Percentiles rank a stretch among this genome's conserved stretches.
Conservation (phyloP, 2,888 invertebrate species). For the Cryptosula pallasiana region DNA sequence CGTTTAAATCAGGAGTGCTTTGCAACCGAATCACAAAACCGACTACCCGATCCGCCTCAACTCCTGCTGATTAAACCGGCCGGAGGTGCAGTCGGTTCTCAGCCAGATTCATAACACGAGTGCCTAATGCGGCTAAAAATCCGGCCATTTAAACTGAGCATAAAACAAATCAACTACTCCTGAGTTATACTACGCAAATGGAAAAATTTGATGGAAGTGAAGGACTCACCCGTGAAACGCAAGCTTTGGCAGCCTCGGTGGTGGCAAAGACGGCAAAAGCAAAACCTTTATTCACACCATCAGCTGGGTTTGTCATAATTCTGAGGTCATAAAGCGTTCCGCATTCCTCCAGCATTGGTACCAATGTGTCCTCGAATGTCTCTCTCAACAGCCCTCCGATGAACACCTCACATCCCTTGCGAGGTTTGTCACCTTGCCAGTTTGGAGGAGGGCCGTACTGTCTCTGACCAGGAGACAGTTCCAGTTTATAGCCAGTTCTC, state of each 20-base stretch:
- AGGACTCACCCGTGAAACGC: not conserved
- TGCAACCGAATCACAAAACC: no score
- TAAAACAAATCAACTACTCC: no score
- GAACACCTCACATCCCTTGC: slow-evolving; percentile 17
- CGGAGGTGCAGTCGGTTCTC: no score
- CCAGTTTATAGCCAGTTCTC: not conserved
- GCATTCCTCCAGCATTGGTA: slow-evolving; percentile 12
- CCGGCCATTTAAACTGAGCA: no score
- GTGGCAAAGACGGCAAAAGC: slow-evolving; percentile 23
- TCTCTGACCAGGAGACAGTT: slow-evolving; percentile 18
- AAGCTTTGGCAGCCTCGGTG: not conserved
- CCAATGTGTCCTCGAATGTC: slow-evolving; percentile 17
- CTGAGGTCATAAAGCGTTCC: slow-evolving; percentile 12
- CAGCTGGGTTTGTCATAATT: slow-evolving; percentile 15
- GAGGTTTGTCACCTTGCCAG: not conserved
- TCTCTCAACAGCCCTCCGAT: slow-evolving; percentile 12
- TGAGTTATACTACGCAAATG: no score
- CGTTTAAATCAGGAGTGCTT: no score
- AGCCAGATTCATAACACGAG: no score
- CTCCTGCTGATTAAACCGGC: no score
- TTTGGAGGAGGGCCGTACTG: slow-evolving; percentile 15
- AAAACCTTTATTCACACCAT: slow-evolving; percentile 24
- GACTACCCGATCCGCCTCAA: no score
- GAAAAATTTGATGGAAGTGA: no score
- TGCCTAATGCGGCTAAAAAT: no score